Base-by-base conservation (phyloP, 2,888 invertebrate species). In the Caenorhabditis sp. region DNA sequence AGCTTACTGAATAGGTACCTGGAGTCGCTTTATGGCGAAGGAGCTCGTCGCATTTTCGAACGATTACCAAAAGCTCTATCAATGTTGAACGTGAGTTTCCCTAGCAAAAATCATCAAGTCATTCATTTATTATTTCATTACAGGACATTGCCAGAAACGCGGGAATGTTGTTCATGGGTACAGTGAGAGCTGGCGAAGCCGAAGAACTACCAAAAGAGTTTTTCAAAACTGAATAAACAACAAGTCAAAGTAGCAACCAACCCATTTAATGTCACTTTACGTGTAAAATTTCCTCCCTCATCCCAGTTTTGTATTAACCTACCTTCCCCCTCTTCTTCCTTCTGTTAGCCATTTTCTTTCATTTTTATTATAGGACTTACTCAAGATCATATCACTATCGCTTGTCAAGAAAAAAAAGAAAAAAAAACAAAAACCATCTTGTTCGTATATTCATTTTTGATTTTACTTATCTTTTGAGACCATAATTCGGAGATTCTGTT, bases 141-240 rank as follows among this genome's bases (percentile, higher is more conserved):
- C 23, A 75, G 66, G 77, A 77, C n/a, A 79, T 81, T 64, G 77
- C 78, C 27, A 64, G 66, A 10, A 78, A 81, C 61, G 76, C 84
- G 26, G 83, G 79, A 57, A 75, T 77, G 59, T 70, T 85, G 36
- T 85, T 84, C 77, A 72, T 81, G 68, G 84, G 84, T 58, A 79
- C 77, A 6, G 82, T 84, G 5, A 61, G 68, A 24, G 50, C 70
- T 12, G 79, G 77, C 49, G 82, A 84, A 62, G 80, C 81, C 17
- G 85, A 83, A 57, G 74, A 77, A 17, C 72, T 85, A 23, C 83
- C 84, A 23, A 75, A 75, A 62, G 85, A 85, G 64, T 84, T 85
- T 72, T 85, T 84, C 79, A 80, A 81, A 63, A 81, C 74, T 57
- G 72, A 78, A 51, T 73, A 66, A 65, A 68, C 19, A 49, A 24